These are phyloP conservation scores for Amitus sp. DNA, from an alignment of 2,888 invertebrate species.

Conservation along the genomic window DNA sequence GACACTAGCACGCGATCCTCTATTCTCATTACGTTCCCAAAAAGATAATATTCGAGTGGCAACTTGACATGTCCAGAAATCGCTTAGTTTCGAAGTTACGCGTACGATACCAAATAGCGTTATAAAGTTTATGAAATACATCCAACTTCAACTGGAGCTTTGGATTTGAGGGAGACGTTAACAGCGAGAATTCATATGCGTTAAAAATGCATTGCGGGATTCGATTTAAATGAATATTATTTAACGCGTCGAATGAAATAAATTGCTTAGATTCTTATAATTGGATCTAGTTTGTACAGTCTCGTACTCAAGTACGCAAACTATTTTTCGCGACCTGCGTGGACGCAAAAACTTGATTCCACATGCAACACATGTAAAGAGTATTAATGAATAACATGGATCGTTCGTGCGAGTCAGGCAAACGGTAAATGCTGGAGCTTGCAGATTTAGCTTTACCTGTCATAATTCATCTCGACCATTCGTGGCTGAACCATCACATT, in stretches of 20 bases:
- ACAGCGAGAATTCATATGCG: no score
- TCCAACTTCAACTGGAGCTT: no score
- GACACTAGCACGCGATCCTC: constrained; percentile 13
- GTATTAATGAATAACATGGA: no score
- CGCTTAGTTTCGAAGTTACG: constrained; percentile 14
- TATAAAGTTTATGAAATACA: not conserved
- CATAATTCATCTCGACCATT: no score
- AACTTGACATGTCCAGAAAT: constrained; percentile 19
- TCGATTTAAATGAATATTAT: no score
- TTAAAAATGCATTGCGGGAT: no score
- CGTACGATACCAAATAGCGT: constrained; percentile 13
- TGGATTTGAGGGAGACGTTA: no score
- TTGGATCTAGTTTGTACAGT: constrained; percentile 2
- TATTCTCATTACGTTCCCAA: not conserved
- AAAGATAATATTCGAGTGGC: constrained; percentile 4
- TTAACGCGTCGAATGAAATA: not conserved
- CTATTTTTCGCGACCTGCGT: not conserved
- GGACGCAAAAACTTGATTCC: constrained; percentile 16
- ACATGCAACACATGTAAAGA: constrained; percentile 16
- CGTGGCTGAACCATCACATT: constrained; percentile 4
- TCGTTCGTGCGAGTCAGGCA: constrained; percentile 7
- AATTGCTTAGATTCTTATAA: not conserved
- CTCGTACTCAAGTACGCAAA: not conserved
- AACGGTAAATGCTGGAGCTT: constrained; percentile 34
- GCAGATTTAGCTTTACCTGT: not conserved